These are phyloP conservation scores for Callyntrura sp. DNA, from an alignment of 2,888 invertebrate species.

Conservation along the genomic window DNA sequence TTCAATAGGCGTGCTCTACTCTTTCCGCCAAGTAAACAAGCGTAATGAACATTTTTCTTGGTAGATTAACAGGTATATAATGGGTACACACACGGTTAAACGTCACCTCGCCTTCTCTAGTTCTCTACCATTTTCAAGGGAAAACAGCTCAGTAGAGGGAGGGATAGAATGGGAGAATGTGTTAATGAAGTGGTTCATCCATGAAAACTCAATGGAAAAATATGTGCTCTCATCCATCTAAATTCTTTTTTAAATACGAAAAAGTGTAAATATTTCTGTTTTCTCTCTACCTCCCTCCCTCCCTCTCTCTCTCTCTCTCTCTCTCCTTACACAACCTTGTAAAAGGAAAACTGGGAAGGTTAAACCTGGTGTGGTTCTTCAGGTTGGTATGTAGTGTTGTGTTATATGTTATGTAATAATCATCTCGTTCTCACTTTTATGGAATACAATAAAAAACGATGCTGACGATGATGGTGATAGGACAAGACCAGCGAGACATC, in stretches of 20 bases:
- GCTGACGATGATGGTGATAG: constrained; percentile 39
- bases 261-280: constrained; percentile 43
- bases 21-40: background rate
- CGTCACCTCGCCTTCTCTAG: constrained; percentile 18
- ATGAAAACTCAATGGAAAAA: constrained; percentile 52
- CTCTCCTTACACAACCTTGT: too few relatives aligned
- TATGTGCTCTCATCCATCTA: too few relatives aligned
- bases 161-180: constrained; percentile 60
- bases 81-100: background rate
- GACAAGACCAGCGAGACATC: constrained; percentile 23
- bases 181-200: constrained; percentile 74
- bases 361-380: too few relatives aligned
- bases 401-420: constrained; percentile 35
- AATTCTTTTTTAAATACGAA: constrained; percentile 29
- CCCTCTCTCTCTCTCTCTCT: too few relatives aligned
- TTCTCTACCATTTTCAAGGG: too few relatives aligned
- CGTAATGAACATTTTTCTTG: background rate
- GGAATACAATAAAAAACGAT: constrained; percentile 38
- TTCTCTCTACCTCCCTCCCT: too few relatives aligned
- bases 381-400: too few relatives aligned
- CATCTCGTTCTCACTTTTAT: constrained; percentile 58
- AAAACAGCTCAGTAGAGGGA: too few relatives aligned
- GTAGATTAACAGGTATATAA: background rate
- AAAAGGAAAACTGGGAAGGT: background rate
- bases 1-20: constrained; percentile 69